These are phyloP conservation scores for Tenthredo amoena DNA, from an alignment of 2,888 invertebrate genomes.

Conservation along the genomic window DNA sequence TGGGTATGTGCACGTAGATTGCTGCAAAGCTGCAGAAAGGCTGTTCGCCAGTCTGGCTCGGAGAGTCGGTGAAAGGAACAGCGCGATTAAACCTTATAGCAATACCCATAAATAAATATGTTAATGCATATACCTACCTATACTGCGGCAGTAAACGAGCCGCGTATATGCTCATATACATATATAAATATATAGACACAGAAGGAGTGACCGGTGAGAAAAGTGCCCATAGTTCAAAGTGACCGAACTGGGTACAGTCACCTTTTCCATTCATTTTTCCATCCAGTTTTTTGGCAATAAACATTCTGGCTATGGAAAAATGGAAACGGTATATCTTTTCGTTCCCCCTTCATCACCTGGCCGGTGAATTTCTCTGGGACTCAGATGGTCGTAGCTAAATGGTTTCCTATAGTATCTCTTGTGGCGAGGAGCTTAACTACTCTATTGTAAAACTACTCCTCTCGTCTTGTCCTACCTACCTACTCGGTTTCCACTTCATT, in stretches of 20 bases:
- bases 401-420: not conserved
- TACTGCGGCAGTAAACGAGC: not conserved
- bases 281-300: not conserved
- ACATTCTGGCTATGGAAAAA: not conserved
- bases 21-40: not conserved
- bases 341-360: not conserved
- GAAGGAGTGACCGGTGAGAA: conserved; percentile 18
- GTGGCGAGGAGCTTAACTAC: conserved; percentile 19
- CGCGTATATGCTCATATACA: not conserved
- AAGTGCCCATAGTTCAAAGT: not conserved
- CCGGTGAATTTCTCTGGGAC: not conserved
- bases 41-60: not conserved
- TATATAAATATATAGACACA: not conserved
- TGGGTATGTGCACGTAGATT: not conserved
- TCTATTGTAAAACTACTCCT: conserved; percentile 1
- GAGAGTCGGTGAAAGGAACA: conserved; percentile 26
- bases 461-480: not conserved
- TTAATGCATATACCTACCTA: not conserved
- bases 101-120: conserved; percentile 23
- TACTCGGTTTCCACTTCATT: conserved; percentile 1
- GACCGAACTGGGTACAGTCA: not conserved
- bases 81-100: conserved; percentile 17
- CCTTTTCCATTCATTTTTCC: not conserved
- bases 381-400: not conserved
- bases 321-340: not conserved